Conservation (phyloP, 2,113 vertebrate species). For the Shinisaurus crocodilurus region DNA sequence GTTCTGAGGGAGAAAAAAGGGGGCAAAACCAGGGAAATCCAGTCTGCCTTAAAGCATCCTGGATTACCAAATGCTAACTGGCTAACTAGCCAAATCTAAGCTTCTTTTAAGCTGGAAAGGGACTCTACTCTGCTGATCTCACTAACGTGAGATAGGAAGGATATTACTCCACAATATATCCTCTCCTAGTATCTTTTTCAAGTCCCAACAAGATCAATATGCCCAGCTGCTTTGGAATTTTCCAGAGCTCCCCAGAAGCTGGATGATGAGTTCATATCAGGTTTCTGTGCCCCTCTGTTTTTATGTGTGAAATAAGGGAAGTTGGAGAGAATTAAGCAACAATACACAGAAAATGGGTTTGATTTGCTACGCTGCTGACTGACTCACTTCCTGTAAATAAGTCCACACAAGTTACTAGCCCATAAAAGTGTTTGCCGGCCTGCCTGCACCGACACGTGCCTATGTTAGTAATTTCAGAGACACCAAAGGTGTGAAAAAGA, state of each 20-base stretch:
- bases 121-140: too few relatives aligned
- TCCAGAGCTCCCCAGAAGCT: neutral
- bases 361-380: neutral
- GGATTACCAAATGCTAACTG: too few relatives aligned
- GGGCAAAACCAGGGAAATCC: too few relatives aligned
- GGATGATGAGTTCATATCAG: neutral
- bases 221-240: constrained; percentile 25
- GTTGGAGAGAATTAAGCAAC: neutral
- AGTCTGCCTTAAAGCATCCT: too few relatives aligned
- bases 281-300: neutral
- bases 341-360: neutral
- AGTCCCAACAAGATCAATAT: constrained; percentile 55
- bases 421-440: neutral
- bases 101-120: too few relatives aligned
- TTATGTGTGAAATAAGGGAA: neutral
- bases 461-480: neutral
- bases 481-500: neutral
- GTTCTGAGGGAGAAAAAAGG: too few relatives aligned
- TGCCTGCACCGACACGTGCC: neutral
- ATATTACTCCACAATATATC: too few relatives aligned
- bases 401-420: neutral
- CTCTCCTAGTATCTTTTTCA: too few relatives aligned
- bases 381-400: neutral
- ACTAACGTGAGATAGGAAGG: too few relatives aligned
- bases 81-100: too few relatives aligned